A percentile compares a stretch with the other conserved stretches of the same genome.
Evolutionary conservation across 2,113 vertebrate species (phyloP).

Genomic region (Melanostigma gelatinosum): DNA sequence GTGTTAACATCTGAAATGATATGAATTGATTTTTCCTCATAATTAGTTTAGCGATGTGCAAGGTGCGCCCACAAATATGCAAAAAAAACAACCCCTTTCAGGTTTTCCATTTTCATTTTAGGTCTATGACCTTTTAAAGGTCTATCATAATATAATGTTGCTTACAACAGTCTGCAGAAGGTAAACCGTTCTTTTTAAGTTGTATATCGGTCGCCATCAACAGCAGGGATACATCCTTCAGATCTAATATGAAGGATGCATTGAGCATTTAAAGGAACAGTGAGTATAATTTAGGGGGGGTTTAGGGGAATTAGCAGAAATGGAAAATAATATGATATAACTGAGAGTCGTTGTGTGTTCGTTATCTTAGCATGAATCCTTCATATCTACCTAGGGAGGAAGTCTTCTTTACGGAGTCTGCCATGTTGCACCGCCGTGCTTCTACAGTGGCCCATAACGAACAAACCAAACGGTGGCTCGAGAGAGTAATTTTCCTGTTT

Average conservation of each 20-base stretch:
- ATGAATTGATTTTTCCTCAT: not conserved
- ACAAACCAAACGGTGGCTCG: too few species aligned
- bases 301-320: too few species aligned
- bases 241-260: too few species aligned
- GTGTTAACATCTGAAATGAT: not conserved
- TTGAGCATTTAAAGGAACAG: not conserved
- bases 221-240: not conserved
- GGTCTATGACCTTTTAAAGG: not conserved
- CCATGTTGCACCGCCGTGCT: too few species aligned
- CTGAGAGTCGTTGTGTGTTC: too few species aligned
- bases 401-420: too few species aligned
- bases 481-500: too few species aligned
- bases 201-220: too few species aligned
- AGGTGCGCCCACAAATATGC: not conserved
- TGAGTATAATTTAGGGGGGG: too few species aligned
- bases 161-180: not conserved
- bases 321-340: too few species aligned
- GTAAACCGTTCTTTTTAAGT: not conserved
- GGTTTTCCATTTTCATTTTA: not conserved
- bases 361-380: not conserved
- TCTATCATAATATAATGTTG: not conserved
- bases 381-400: not conserved
- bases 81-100: not conserved
- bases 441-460: too few species aligned
- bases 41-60: not conserved